A percentile compares a stretch with the other conserved stretches of the same genome.
These are phyloP conservation scores for Xestia ashworthii DNA, from an alignment of 2,888 invertebrate genomes.

Conservation along the genomic window DNA sequence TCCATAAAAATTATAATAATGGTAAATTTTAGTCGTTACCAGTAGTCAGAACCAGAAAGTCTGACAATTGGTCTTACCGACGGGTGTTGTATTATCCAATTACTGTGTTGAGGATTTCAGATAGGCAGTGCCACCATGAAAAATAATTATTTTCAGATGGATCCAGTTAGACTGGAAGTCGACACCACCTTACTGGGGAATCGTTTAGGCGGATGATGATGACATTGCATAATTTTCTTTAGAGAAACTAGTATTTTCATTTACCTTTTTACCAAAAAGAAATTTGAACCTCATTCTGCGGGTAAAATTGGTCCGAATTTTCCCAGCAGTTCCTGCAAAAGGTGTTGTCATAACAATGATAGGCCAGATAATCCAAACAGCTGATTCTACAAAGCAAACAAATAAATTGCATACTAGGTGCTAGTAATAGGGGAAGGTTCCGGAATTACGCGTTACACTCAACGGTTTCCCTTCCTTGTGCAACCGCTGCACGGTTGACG, in stretches of 20 bases:
- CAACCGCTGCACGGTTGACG: conserved; percentile 58
- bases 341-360: not conserved
- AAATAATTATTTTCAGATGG: not conserved
- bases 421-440: conserved; percentile 22
- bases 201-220: not conserved
- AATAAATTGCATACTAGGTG: not conserved
- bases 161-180: not conserved
- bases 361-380: not conserved
- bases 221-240: not conserved
- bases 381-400: conserved; percentile 1
- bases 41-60: not conserved
- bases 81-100: not conserved
- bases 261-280: not conserved
- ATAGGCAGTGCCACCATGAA: not conserved
- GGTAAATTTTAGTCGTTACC: not conserved
- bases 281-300: not conserved
- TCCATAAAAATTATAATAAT: not conserved
- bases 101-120: not conserved
- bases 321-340: not conserved
- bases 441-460: conserved; percentile 57
- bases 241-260: not conserved
- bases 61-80: not conserved
- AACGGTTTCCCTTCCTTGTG: conserved; percentile 65
- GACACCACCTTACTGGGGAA: not conserved
- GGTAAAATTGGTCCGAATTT: not conserved